Evolutionary conservation across 1,140 invertebrate species (phyloP).

Genomic region (Penaeus indicus): DNA sequence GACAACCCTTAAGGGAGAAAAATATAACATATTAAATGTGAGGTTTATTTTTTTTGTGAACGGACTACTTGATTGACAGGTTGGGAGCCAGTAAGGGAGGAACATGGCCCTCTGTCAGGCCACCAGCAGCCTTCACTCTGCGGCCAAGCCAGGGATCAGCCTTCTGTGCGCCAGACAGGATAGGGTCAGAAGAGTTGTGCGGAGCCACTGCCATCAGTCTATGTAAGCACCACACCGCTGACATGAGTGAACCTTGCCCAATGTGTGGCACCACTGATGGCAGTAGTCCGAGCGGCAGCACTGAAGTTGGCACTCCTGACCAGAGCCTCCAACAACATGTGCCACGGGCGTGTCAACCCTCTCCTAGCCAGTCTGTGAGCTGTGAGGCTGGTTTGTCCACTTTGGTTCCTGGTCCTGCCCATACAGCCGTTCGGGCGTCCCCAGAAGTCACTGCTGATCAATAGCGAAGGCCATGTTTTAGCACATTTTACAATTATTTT

Average conservation of each 20-base stretch:
- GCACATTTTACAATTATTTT: slow-evolving; percentile 64
- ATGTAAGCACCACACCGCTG: slow-evolving; percentile 50
- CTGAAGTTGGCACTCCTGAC: slow-evolving; percentile 37
- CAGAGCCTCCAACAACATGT: slow-evolving; percentile 31
- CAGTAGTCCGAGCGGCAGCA: slow-evolving; percentile 18
- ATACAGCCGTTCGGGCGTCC: slow-evolving; percentile 45
- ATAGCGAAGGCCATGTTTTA: slow-evolving; percentile 64
- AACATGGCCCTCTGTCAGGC: slow-evolving; percentile 74
- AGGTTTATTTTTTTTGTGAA: slow-evolving; percentile 22
- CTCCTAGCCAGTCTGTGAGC: slow-evolving; percentile 40
- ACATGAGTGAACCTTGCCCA: slow-evolving; percentile 46
- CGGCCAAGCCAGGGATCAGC: slow-evolving; percentile 85
- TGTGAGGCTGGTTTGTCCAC: slow-evolving; percentile 54
- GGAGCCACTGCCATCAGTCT: slow-evolving; percentile 49
- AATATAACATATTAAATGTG: no score
- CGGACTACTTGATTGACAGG: slow-evolving; percentile 68
- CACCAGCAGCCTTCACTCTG: slow-evolving; percentile 81
- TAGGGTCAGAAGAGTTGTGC: slow-evolving; percentile 49
- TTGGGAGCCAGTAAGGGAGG: slow-evolving; percentile 66
- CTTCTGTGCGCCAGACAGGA: slow-evolving; percentile 77
- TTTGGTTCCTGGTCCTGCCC: slow-evolving; percentile 48
- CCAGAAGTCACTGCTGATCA: slow-evolving; percentile 58
- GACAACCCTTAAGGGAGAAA: no score
- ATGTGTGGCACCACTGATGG: slow-evolving; percentile 28
- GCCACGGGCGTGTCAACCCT: slow-evolving; percentile 41